A percentile compares a stretch with the other conserved stretches of the same genome.
Evolutionary conservation across 2,888 invertebrate species (phyloP).

Genomic region (Acronicta leporina): DNA sequence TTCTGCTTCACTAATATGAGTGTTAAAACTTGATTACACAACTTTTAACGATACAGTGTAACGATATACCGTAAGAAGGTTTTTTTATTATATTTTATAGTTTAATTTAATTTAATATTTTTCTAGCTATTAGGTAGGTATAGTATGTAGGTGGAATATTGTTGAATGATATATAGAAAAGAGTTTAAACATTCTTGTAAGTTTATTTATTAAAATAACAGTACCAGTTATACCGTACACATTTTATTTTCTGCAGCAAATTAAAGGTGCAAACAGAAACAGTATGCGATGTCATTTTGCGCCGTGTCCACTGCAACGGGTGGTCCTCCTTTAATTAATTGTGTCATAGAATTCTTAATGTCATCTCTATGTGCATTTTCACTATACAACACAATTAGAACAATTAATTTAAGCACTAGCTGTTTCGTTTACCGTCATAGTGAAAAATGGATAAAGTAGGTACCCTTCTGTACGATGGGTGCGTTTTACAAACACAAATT

Average conservation of each 20-base stretch:
- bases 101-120: too few relatives aligned
- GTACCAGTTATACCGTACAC: neutral
- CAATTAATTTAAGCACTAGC: conserved; percentile 35
- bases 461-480: too few relatives aligned
- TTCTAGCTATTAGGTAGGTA: too few relatives aligned
- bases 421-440: conserved; percentile 3
- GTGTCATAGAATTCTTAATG: conserved; percentile 49
- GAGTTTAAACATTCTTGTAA: too few relatives aligned
- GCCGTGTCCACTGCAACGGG: conserved; percentile 1
- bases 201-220: conserved; percentile 9
- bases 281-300: conserved; percentile 30
- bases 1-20: neutral
- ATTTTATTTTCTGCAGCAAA: conserved; percentile 18
- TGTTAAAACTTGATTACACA: neutral
- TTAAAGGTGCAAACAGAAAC: conserved; percentile 38
- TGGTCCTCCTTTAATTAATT: conserved; percentile 42
- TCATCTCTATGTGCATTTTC: conserved; percentile 50
- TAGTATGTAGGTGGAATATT: too few relatives aligned
- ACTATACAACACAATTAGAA: conserved; percentile 34
- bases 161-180: too few relatives aligned
- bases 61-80: too few relatives aligned
- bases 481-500: too few relatives aligned
- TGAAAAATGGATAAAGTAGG: too few relatives aligned
- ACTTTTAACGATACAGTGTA: too few relatives aligned
- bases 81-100: too few relatives aligned